Evolutionary conservation across 2,888 invertebrate genomes (phyloP).

Genomic region (Drosophila quinaria): DNA sequence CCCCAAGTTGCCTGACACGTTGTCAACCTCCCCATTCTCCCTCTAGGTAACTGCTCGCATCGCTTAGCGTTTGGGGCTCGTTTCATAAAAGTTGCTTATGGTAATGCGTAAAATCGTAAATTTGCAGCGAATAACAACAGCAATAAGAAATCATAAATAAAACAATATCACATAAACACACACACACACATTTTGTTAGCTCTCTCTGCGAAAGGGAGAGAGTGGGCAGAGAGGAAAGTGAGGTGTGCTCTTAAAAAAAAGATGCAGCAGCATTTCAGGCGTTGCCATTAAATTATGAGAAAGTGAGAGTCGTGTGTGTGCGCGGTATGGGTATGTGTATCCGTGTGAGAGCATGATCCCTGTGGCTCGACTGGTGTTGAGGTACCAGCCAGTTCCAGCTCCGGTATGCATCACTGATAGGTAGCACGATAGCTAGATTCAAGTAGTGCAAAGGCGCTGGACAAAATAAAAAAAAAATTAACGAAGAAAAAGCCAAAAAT

Average conservation of each 20-base stretch:
- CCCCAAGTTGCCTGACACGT: background rate
- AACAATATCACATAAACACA: slow-evolving; percentile 74
- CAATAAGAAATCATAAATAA: slow-evolving; percentile 78
- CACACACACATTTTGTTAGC: slow-evolving; percentile 13
- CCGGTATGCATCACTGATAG: too few relatives aligned
- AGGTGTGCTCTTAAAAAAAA: slow-evolving; percentile 20
- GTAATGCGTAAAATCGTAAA: slow-evolving; percentile 71
- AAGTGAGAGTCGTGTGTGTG: slow-evolving; percentile 12
- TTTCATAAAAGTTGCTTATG: slow-evolving; percentile 66
- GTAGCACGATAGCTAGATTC: too few relatives aligned
- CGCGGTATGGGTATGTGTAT: background rate
- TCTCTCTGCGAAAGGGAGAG: background rate
- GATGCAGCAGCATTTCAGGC: slow-evolving; percentile 44
- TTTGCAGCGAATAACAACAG: slow-evolving; percentile 60
- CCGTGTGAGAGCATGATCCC: too few relatives aligned
- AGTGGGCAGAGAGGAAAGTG: background rate
- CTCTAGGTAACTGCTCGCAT: background rate
- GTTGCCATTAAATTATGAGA: slow-evolving; percentile 35
- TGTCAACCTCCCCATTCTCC: background rate
- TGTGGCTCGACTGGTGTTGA: too few relatives aligned
- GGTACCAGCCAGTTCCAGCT: too few relatives aligned
- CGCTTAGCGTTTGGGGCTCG: slow-evolving; percentile 25
- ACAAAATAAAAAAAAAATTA: too few relatives aligned
- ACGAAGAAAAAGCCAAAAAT: too few relatives aligned
- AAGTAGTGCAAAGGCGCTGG: too few relatives aligned